Evolutionary conservation across 2,113 vertebrate species (phyloP).

Genomic region (Apeltes quadracus): DNA sequence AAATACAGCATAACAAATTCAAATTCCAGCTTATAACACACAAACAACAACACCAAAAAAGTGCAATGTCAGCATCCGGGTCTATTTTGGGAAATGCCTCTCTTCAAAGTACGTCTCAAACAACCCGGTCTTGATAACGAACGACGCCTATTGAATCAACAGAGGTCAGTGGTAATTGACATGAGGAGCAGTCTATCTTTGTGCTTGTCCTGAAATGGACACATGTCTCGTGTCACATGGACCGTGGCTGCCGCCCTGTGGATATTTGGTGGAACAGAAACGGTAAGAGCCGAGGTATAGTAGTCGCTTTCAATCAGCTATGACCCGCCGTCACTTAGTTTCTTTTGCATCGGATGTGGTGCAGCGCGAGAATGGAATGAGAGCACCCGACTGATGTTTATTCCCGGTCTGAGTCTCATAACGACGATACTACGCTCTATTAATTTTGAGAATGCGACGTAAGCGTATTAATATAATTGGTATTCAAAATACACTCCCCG

Average conservation of each 20-base stretch:
- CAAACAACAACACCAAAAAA: neutral
- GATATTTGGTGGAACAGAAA: conserved; percentile 34
- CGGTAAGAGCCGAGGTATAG: conserved; percentile 7
- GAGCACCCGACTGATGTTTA: conserved; percentile 57
- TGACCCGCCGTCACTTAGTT: conserved; percentile 55
- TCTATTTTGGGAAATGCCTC: neutral
- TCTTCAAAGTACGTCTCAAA: neutral
- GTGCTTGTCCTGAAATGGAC: conserved; percentile 37
- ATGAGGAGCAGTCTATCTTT: conserved; percentile 33
- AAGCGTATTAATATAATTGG: conserved; percentile 78
- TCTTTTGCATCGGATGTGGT: conserved; percentile 62
- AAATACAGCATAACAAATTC: conserved; percentile 9
- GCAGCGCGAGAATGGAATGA: conserved; percentile 49
- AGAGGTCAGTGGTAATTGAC: conserved; percentile 39
- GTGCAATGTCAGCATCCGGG: neutral
- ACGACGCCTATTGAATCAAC: neutral
- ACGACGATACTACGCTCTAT: conserved; percentile 76
- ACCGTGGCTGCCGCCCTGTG: conserved; percentile 73
- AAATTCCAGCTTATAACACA: neutral
- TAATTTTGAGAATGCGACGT: conserved; percentile 76
- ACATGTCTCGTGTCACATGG: conserved; percentile 39
- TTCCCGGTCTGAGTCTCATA: conserved; percentile 48
- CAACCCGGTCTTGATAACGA: neutral
- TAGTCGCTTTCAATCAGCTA: conserved; percentile 52
- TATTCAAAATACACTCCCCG: conserved; percentile 75